These are phyloP conservation scores for Mactromeris polynyma DNA, from an alignment of 2,888 invertebrate genomes.

Conservation along the genomic window DNA sequence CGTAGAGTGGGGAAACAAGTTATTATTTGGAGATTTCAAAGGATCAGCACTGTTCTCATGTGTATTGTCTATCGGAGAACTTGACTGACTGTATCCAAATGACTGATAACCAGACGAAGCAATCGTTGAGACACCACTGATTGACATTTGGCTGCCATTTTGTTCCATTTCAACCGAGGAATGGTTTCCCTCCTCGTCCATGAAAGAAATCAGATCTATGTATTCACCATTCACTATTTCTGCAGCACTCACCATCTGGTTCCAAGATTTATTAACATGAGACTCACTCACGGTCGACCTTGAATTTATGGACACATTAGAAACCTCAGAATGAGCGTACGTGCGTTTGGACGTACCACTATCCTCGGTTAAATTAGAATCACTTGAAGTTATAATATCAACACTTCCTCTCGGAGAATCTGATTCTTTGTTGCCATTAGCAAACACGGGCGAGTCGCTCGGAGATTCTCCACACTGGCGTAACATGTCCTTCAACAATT, in stretches of 20 bases:
- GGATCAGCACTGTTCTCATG: constrained; percentile 69
- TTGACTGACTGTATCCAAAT: constrained; percentile 95
- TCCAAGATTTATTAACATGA: constrained; percentile 83
- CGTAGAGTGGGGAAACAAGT: constrained; percentile 75
- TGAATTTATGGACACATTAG: constrained; percentile 77
- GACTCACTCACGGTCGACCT: constrained; percentile 70
- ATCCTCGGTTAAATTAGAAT: constrained; percentile 57
- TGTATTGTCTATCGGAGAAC: constrained; percentile 92
- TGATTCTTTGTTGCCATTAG: constrained; percentile 44
- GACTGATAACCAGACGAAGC: constrained; percentile 95
- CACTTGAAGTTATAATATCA: constrained; percentile 54
- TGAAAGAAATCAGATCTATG: constrained; percentile 85
- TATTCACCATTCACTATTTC: constrained; percentile 89
- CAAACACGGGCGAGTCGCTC: constrained; percentile 74
- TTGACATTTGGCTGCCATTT: constrained; percentile 91
- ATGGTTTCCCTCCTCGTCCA: constrained; percentile 89
- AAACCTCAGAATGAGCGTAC: constrained; percentile 66
- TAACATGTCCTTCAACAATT: constrained; percentile 80
- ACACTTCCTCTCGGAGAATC: constrained; percentile 57
- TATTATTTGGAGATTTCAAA: constrained; percentile 76
- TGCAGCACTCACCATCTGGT: constrained; percentile 83
- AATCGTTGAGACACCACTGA: constrained; percentile 90
- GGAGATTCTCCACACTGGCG: constrained; percentile 77
- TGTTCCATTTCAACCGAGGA: constrained; percentile 87
- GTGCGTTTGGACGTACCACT: constrained; percentile 45